Conservation (phyloP, 2,113 vertebrate species). For the Drymodes brunneopygia region DNA sequence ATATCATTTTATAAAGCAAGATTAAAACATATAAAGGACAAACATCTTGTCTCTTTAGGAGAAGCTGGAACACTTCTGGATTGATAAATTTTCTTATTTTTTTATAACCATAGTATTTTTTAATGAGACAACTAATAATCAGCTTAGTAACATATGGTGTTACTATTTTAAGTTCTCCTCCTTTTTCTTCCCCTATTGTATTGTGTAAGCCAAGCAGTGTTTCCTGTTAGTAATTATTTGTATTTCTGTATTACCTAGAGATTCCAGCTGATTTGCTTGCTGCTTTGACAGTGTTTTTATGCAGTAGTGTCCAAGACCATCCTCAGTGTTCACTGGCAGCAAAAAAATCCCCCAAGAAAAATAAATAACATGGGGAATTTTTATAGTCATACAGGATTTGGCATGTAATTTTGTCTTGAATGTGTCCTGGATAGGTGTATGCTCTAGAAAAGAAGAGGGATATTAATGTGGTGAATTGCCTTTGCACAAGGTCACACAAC, state of each 20-base stretch:
- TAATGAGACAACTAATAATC: not conserved
- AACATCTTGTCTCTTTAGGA: not conserved
- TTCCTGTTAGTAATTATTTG: constrained; percentile 42
- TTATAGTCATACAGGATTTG: not conserved
- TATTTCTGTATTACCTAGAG: constrained; percentile 7
- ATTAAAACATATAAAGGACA: not conserved
- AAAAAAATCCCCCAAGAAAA: not conserved
- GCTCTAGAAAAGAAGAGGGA: not conserved
- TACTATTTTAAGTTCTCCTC: not conserved
- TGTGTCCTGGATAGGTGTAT: not conserved
- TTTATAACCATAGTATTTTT: not conserved
- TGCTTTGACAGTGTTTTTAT: not conserved
- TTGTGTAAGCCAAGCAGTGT: not conserved
- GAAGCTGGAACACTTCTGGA: not conserved
- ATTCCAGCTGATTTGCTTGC: not conserved
- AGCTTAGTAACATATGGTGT: not conserved
- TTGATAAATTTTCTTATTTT: not conserved
- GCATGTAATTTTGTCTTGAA: not conserved
- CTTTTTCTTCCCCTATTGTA: not conserved
- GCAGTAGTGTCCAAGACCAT: not conserved
- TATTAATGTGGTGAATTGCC: not conserved
- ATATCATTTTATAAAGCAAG: not conserved
- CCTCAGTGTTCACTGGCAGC: not conserved
- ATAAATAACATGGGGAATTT: not conserved
- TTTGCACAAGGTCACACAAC: not conserved